Percentiles rank a stretch among this genome's conserved stretches.
These are phyloP conservation scores for Semibalanus balanoides DNA, from an alignment of 1,140 invertebrate genomes.

Conservation along the genomic window DNA sequence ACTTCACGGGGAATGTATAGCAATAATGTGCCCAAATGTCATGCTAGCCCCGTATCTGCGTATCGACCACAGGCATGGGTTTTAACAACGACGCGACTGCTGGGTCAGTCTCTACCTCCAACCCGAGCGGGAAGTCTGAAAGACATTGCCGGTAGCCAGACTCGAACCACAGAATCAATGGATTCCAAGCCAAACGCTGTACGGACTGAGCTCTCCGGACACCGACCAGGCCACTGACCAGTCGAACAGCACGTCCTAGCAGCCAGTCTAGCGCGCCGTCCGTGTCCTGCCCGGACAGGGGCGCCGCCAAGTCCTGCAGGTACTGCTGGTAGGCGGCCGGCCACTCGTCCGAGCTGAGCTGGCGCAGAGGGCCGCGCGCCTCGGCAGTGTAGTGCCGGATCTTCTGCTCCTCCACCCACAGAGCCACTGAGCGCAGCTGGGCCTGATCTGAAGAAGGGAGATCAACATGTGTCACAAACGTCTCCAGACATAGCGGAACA, in stretches of 20 bases:
- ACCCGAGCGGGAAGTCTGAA: too few species aligned
- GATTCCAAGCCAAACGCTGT: too few species aligned
- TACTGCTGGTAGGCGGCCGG: conserved; percentile 55
- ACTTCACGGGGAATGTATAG: too few species aligned
- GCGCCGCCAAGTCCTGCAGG: conserved; percentile 49
- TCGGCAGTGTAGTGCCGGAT: conserved; percentile 78
- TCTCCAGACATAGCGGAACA: neutral
- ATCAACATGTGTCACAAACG: conserved; percentile 13
- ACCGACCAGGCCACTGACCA: conserved; percentile 30
- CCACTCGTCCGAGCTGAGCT: conserved; percentile 51
- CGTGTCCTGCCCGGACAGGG: conserved; percentile 44
- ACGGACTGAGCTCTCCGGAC: too few species aligned
- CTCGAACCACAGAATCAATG: too few species aligned
- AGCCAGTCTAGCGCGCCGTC: conserved; percentile 59
- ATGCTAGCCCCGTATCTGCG: too few species aligned
- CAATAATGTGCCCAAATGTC: too few species aligned
- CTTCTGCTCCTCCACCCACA: conserved; percentile 90
- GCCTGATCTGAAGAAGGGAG: conserved; percentile 46
- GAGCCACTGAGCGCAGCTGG: conserved; percentile 58
- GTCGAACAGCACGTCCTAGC: conserved; percentile 59
- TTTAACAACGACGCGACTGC: too few species aligned
- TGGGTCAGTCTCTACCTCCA: too few species aligned
- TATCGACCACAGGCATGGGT: too few species aligned
- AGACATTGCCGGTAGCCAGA: too few species aligned
- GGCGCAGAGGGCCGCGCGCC: conserved; percentile 52